A percentile compares a stretch with the other conserved stretches of the same genome.
Evolutionary conservation across 2,113 vertebrate genomes (phyloP).

Genomic region (Micronycteris hirsuta): DNA sequence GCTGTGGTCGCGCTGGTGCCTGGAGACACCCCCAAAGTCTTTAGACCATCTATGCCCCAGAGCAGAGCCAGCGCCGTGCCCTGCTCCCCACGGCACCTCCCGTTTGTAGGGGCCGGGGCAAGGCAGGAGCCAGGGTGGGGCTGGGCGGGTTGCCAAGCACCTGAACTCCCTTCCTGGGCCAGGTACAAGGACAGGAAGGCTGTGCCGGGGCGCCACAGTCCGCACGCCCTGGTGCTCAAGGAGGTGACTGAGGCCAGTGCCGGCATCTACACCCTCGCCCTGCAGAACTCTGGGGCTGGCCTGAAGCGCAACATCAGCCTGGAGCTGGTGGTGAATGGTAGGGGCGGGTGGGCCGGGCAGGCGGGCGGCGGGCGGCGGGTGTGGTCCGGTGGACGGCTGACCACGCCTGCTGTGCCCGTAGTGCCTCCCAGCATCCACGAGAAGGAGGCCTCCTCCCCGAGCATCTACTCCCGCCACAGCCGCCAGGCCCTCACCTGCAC

Average conservation of each 20-base stretch:
- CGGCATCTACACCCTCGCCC: slow-evolving; percentile 86
- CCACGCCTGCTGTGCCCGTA: slow-evolving; percentile 68
- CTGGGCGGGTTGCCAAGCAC: fast-evolving
- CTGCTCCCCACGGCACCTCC: not conserved
- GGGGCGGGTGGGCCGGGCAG: not conserved
- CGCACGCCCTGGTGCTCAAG: slow-evolving; percentile 91
- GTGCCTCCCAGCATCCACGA: slow-evolving; percentile 95
- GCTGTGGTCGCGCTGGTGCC: not conserved
- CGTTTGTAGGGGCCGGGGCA: not conserved
- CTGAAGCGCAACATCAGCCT: slow-evolving; percentile 89
- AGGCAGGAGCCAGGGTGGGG: not conserved
- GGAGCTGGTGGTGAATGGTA: slow-evolving; percentile 93
- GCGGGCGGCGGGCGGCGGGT: fast-evolving
- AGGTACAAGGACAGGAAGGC: slow-evolving; percentile 94
- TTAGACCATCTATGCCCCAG: too few relatives aligned
- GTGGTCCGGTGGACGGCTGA: not conserved
- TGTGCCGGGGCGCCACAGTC: slow-evolving; percentile 87
- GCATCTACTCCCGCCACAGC: slow-evolving; percentile 91
- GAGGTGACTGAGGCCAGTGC: slow-evolving; percentile 90
- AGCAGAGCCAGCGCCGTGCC: not conserved
- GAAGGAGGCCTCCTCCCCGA: slow-evolving; percentile 92
- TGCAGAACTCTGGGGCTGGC: slow-evolving; percentile 85
- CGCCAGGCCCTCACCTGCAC: slow-evolving; percentile 95
- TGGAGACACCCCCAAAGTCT: not conserved
- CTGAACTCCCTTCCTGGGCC: slow-evolving; percentile 27